phyloP scores from a whole-genome alignment of 2,888 invertebrate species.

The Leptothorax acervorum region DNA sequence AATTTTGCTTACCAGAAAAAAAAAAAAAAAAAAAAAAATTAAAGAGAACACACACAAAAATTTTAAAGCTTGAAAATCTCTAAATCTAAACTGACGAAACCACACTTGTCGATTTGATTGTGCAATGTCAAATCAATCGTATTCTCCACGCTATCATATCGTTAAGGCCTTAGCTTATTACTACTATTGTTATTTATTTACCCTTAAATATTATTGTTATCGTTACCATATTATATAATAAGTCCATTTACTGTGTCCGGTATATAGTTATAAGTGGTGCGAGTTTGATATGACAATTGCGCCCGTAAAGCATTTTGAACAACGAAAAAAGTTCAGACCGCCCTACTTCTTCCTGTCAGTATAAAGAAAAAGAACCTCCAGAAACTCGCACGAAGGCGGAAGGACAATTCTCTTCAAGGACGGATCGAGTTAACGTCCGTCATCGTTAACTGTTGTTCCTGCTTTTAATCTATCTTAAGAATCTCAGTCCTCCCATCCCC shows the following conservation, averaged over 20 bases:
- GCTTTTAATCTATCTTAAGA: not conserved
- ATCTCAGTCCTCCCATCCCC: not conserved
- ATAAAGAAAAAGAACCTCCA: not conserved
- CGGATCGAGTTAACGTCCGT: slow-evolving; percentile 31
- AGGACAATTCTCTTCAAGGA: slow-evolving; percentile 29
- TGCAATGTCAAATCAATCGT: slow-evolving; percentile 31
- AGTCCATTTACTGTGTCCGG: slow-evolving; percentile 31
- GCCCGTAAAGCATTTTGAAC: slow-evolving; percentile 19
- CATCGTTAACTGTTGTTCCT: slow-evolving; percentile 14
- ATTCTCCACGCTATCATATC: slow-evolving; percentile 38
- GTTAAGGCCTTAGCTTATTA: slow-evolving; percentile 48
- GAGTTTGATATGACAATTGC: slow-evolving; percentile 49
- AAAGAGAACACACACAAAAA: slow-evolving; percentile 30
- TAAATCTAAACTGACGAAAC: slow-evolving; percentile 1
- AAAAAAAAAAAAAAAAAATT: not conserved
- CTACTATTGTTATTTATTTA: slow-evolving; percentile 37
- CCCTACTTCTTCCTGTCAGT: not conserved
- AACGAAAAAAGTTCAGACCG: slow-evolving; percentile 28
- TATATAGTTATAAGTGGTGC: slow-evolving; percentile 33
- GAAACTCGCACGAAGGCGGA: slow-evolving; percentile 7
- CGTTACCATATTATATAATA: slow-evolving; percentile 26
- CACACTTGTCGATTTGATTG: slow-evolving; percentile 14
- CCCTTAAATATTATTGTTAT: slow-evolving; percentile 39
- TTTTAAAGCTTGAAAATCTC: slow-evolving; percentile 46
- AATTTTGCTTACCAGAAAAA: slow-evolving; percentile 38